Conservation (phyloP, 2,797 vertebrate species). For the Chelidonichthys spinosus region DNA sequence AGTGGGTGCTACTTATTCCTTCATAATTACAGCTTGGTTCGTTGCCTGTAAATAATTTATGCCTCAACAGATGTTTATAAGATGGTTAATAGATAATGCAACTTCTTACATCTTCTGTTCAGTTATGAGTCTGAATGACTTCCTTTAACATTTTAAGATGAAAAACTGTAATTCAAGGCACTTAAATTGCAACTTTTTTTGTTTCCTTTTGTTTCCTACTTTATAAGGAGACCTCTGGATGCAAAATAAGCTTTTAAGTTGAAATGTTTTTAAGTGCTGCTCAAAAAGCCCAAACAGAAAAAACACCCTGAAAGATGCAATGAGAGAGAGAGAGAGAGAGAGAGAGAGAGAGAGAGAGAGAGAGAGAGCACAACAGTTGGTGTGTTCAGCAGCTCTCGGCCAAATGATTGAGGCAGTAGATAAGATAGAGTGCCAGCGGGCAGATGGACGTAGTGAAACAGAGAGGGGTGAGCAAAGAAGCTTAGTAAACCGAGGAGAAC, state of each 20-base stretch:
- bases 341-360: slow-evolving; percentile 37
- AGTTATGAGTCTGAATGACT: slow-evolving; percentile 12
- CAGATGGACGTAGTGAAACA: slow-evolving; percentile 76
- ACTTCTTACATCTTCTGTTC: slow-evolving; percentile 21
- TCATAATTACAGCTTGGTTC: slow-evolving; percentile 32
- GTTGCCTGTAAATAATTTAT: slow-evolving; percentile 24
- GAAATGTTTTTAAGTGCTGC: slow-evolving; percentile 34
- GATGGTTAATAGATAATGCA: slow-evolving; percentile 31
- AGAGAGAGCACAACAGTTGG: slow-evolving; percentile 70
- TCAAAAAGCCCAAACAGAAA: slow-evolving; percentile 32
- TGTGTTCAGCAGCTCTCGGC: slow-evolving; percentile 68
- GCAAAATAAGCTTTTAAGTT: slow-evolving; percentile 41
- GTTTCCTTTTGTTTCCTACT: slow-evolving; percentile 32
- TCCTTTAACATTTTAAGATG: slow-evolving; percentile 26
- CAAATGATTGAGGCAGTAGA: slow-evolving; percentile 77
- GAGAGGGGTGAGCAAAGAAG: slow-evolving; percentile 67
- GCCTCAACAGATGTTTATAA: slow-evolving; percentile 44
- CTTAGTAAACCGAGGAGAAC: slow-evolving; percentile 70
- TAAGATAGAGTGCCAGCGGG: slow-evolving; percentile 74
- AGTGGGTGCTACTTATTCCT: slow-evolving; percentile 6
- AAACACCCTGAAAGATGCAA: slow-evolving; percentile 60
- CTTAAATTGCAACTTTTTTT: slow-evolving; percentile 40
- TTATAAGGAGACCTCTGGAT: slow-evolving; percentile 33
- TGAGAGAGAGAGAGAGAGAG: slow-evolving; percentile 24
- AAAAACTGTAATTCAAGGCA: slow-evolving; percentile 37